Evolutionary conservation across 1,140 invertebrate species (phyloP), one percentile per base, ranked within the genome.

Genomic region (Zaprionus ghesquierei): DNA sequence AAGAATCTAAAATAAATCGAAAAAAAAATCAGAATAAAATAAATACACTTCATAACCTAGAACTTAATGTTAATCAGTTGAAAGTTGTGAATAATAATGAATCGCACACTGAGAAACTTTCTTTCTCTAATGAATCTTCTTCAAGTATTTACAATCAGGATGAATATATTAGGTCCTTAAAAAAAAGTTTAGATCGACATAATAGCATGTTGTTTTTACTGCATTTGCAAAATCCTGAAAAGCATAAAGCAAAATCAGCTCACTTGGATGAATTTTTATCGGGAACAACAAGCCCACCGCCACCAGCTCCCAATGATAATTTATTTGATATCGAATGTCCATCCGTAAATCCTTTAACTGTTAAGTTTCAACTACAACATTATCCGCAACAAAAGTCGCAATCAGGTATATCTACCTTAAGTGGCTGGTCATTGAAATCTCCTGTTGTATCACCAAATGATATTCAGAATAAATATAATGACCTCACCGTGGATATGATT

Each of bases 391-490:
- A n/a, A 3, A 95, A 95, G 86, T 95, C 94, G 6, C 96, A 97
- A 92, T 97, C 96, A 1, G 96, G 96, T 2, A 92, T 97, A 44
- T 97, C 96, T 1, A 97, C 96, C 12, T 96, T 97, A 94, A 97
- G 96, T 90, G 95, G 95, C 13, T 97, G 96, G 92, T 96, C 96
- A 27, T 96, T 96, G 10, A 95, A 95, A 54, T 96, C 95, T 1
- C 95, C 96, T 0, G 38, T 70, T 13, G 64, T 23, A 18, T 72
- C 69, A 31, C 46, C 53, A 3, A 61, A 73, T 49, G 49, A 10
- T 2, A 58, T 13, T 23, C 22, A 29, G 33, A 38, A 29, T 12
- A 81, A 84, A 35, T 55, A 61, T 13, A 62, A 75, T 23, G 70
- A 80, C 5, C n/a, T 35, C 2, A 49, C 54, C 2, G 23, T 46